phyloP scores from a whole-genome alignment of 2,888 invertebrate genomes.

The Uropetala carovei region DNA sequence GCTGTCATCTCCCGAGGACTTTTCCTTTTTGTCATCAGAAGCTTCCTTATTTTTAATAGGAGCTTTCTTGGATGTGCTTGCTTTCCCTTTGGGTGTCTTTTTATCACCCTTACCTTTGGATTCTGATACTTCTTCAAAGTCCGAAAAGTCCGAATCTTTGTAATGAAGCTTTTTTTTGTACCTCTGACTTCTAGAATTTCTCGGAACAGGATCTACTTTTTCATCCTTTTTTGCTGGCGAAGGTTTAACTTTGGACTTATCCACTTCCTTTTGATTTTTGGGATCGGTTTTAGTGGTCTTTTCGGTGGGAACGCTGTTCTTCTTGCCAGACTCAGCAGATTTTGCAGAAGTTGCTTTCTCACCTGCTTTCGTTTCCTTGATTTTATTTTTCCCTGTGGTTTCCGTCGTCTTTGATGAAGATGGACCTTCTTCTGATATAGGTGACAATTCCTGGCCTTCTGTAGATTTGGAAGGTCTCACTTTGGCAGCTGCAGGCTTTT shows the following conservation, averaged over 20 bases:
- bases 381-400: conserved; percentile 71
- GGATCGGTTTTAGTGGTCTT: conserved; percentile 67
- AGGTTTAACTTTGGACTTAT: conserved; percentile 40
- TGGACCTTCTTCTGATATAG: conserved; percentile 49
- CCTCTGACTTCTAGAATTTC: conserved; percentile 64
- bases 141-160: conserved; percentile 52
- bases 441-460: conserved; percentile 24
- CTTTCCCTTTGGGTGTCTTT: background rate
- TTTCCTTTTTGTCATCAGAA: conserved; percentile 56
- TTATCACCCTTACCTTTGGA: background rate
- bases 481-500: conserved; percentile 34
- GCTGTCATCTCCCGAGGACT: conserved; percentile 65
- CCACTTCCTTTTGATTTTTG: conserved; percentile 66
- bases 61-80: background rate
- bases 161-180: conserved; percentile 67
- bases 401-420: conserved; percentile 51
- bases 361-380: conserved; percentile 68
- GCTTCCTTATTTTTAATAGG: conserved; percentile 57
- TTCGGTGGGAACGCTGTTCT: conserved; percentile 69
- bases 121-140: conserved; percentile 26
- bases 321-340: conserved; percentile 20
- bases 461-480: conserved; percentile 74
- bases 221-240: conserved; percentile 68
- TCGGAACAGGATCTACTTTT: conserved; percentile 60
- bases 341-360: conserved; percentile 52